Base-by-base conservation (phyloP, 2,113 vertebrate genomes). In the Gobio gobio region DNA sequence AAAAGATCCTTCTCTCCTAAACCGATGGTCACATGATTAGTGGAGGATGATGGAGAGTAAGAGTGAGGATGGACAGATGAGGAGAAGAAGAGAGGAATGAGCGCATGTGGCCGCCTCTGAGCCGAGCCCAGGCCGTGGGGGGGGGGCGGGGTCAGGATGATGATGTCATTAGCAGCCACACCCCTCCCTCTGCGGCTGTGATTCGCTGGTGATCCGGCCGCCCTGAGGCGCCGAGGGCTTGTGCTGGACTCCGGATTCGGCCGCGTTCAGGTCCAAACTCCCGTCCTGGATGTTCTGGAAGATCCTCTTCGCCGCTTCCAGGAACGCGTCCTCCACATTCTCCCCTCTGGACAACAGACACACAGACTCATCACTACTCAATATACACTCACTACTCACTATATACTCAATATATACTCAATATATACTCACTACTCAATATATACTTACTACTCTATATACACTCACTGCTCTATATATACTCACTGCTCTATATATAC, bases 201-300 rank as follows among this genome's bases (percentile, higher is more conserved):
- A 96, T 95, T 99, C 98, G 20, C 95, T 99, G 93, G 96, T 97
- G 96, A 99, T 94, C 83, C 97, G 95, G 45, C 98, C 98, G 0
- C 97, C 98, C 91, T 99, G 98, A 0, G 98, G 97, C 78, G 98
- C 98, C 0, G 97, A 99, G 0, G 98, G 98, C 95, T 99, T 99
- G 93, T 99, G 98, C 93, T 99, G 97, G 85, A 99, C 98, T 0
- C 98, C 98, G 0, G 98, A 99, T 85, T 99, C 98, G 0, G 98
- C 98, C 0, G 98, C 98, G 22, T 99, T 99, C 93, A 99, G 97
- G 92, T 99, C 98, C 95, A 99, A 95, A 93, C 98, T 99, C 82
- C 98, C 98, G 1, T 99, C 98, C 90, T 99, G 98, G 93, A 99
- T 99, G 86, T 99, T 99, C 96, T 99, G 98, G 93, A 99, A 99